These are phyloP conservation scores for Poicephalus gulielmi DNA, from an alignment of 2,113 vertebrate genomes.

Conservation along the genomic window DNA sequence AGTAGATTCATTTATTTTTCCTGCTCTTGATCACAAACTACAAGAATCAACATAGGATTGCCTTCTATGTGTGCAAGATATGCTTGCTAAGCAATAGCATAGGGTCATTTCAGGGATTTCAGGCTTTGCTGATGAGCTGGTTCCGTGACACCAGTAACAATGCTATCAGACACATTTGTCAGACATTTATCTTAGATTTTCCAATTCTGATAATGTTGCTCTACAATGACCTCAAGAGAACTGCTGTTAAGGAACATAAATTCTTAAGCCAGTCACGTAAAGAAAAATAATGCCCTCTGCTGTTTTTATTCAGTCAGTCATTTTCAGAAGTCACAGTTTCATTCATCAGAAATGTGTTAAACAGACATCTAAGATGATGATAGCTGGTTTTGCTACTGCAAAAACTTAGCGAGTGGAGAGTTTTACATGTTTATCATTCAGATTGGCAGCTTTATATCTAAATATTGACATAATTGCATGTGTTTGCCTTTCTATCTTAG, in stretches of 20 bases:
- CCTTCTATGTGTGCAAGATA: background rate
- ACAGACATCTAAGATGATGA: background rate
- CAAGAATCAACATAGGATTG: background rate
- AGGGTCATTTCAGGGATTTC: background rate
- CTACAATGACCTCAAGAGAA: background rate
- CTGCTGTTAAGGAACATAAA: background rate
- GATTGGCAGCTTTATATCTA: conserved; percentile 41
- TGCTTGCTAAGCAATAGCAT: background rate
- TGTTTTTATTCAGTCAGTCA: background rate
- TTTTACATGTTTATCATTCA: conserved; percentile 29
- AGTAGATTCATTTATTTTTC: background rate
- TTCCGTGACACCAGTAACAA: background rate
- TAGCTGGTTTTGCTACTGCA: background rate
- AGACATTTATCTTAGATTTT: background rate
- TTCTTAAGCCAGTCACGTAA: background rate
- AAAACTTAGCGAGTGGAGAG: background rate
- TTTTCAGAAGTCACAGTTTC: background rate
- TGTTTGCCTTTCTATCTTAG: background rate
- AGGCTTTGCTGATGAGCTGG: background rate
- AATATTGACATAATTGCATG: conserved; percentile 36
- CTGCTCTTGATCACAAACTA: background rate
- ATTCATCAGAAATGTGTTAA: background rate
- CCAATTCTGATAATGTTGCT: background rate
- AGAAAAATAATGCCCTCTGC: conserved; percentile 31
- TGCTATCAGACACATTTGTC: background rate